Base-by-base conservation (phyloP, 2,113 vertebrate genomes). In the Sander vitreus region DNA sequence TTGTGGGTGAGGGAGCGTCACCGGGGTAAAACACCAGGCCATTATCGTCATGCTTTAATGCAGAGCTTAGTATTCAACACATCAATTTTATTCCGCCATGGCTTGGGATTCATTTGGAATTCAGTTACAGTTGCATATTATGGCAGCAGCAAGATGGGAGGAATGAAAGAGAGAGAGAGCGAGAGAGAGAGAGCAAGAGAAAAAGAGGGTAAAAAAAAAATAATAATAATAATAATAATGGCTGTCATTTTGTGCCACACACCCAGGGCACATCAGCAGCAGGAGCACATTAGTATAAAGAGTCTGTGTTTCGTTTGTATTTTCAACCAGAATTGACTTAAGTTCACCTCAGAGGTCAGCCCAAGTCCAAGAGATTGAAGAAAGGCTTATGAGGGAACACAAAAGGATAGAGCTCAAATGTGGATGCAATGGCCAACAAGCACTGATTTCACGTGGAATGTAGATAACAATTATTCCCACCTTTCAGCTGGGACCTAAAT, bases 21-120 rank as follows among this genome's bases (percentile, higher is more conserved):
- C 5, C 3, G 23, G 21, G 62, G 70, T 23, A 95, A 96, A 96
- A 95, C 89, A 95, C 78, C 83, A 90, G 93, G 81, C 89, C 90
- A 93, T 96, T 96, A 93, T 90, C 76, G 87, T 71, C 60, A 65
- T 90, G 90, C 91, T 93, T 95, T 95, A 96, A 96, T 95, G 92
- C 80, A 85, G 87, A 95, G 93, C 59, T 93, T 92, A 83, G 76
- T 89, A 95, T 95, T 95, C 89, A 90, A 88, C 88, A 93, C 91
- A 95, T 94, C 88, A 87, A 72, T 93, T 93, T 83, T 83, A 87
- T 76, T 89, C 93, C 91, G 55, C 92, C 91, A 92, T 80, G 84
- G 88, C 88, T 85, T 87, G 72, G 86, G 70, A 78, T 88, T 94
- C 86, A 91, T 95, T 95, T 94, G 90, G 95, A 96, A 95, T 95